These are phyloP conservation scores for Phrynocephalus versicolor DNA, from an alignment of 2,113 vertebrate species.

Conservation along the genomic window DNA sequence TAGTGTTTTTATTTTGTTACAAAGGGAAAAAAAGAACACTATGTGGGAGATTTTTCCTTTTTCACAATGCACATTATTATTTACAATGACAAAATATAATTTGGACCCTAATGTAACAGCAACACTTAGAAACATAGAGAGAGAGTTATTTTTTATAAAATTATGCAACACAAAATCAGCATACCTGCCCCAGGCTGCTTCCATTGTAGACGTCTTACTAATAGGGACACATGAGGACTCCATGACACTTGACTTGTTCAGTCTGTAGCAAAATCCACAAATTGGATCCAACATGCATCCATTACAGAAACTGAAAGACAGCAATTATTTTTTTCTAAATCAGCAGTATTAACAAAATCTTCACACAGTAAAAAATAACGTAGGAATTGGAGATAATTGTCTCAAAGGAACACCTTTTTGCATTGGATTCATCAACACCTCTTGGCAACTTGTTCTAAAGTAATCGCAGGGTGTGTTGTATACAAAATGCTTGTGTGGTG, in stretches of 20 bases:
- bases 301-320: conserved; percentile 86
- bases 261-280: conserved; percentile 95
- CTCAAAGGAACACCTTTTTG: not conserved
- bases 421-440: not conserved
- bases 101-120: not conserved
- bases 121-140: not conserved
- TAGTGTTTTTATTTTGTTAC: too few relatives aligned
- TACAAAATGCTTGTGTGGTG: not conserved
- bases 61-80: not conserved
- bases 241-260: conserved; percentile 84
- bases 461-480: not conserved
- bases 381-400: not conserved
- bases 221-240: conserved; percentile 90
- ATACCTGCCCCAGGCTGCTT: conserved; percentile 96
- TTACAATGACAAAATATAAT: conserved; percentile 2
- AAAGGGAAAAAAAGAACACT: not conserved
- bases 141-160: conserved; percentile 10
- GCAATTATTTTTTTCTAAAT: not conserved
- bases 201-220: conserved; percentile 83
- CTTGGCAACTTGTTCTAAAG: not conserved
- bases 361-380: not conserved
- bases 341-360: not conserved
- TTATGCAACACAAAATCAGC: conserved; percentile 35
- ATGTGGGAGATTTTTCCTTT: too few relatives aligned
- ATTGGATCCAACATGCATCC: conserved; percentile 94